Evolutionary conservation across 2,113 vertebrate genomes (phyloP).

Genomic region (Cairina moschata): DNA sequence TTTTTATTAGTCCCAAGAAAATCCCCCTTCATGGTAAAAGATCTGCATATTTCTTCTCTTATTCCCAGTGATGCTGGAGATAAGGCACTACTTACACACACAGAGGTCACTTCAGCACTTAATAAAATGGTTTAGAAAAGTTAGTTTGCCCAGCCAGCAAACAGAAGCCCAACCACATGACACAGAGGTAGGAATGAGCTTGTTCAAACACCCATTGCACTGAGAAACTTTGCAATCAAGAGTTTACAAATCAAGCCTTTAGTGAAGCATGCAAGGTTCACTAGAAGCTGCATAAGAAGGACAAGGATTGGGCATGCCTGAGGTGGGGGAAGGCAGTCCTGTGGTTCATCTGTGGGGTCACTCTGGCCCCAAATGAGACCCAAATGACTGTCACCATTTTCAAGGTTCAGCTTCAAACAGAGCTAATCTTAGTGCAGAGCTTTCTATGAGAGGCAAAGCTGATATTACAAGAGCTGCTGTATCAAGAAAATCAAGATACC

Average conservation of each 20-base stretch:
- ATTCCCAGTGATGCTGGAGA: not conserved
- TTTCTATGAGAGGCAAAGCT: not conserved
- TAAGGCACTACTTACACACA: not conserved
- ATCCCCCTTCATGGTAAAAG: not conserved
- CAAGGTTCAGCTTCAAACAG: not conserved
- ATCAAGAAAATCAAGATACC: not conserved
- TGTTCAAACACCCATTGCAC: not conserved
- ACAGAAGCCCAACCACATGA: not conserved
- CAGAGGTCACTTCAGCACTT: not conserved
- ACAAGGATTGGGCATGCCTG: fast-evolving
- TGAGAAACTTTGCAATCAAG: not conserved
- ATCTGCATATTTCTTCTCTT: not conserved
- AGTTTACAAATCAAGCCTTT: not conserved
- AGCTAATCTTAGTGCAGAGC: not conserved
- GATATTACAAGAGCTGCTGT: not conserved
- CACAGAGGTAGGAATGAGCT: not conserved
- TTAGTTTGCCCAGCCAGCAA: fast-evolving
- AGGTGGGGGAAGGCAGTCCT: not conserved
- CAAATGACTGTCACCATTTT: not conserved
- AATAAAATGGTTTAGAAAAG: not conserved
- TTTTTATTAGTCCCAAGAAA: not conserved
- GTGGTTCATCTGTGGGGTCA: not conserved
- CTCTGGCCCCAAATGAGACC: not conserved
- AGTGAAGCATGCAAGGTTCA: not conserved
- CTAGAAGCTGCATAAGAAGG: not conserved